These are phyloP conservation scores for Alsophila aescularia DNA, from an alignment of 2,888 invertebrate species.

Conservation along the genomic window DNA sequence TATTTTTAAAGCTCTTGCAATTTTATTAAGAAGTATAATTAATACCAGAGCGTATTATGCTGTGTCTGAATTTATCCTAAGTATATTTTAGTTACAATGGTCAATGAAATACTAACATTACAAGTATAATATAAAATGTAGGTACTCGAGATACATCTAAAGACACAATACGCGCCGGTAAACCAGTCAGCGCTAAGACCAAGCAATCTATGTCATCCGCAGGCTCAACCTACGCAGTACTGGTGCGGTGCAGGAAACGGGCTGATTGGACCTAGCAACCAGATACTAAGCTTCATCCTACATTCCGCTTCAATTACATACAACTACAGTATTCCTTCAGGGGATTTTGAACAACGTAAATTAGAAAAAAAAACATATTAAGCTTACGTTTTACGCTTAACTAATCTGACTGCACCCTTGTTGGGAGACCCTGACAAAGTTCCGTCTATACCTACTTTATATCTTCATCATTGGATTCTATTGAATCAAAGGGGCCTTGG, in stretches of 20 bases:
- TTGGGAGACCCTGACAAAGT: no score
- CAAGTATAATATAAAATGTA: no score
- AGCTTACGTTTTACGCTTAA: no score
- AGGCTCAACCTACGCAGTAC: constrained; percentile 31
- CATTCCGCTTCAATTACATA: constrained; percentile 15
- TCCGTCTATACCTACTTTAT: neutral
- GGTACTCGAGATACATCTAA: neutral
- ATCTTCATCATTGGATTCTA: neutral
- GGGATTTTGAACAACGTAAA: neutral
- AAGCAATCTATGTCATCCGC: constrained; percentile 18
- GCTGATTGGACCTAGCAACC: constrained; percentile 32
- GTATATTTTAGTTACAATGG: no score
- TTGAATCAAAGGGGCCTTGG: neutral
- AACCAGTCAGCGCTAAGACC: constrained; percentile 5
- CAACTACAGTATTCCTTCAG: neutral
- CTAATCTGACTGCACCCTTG: no score
- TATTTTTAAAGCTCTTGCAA: no score
- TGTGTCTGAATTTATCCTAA: no score
- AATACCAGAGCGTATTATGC: no score
- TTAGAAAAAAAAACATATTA: no score
- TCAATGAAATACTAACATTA: no score
- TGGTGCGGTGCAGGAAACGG: constrained; percentile 28
- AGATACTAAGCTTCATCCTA: constrained; percentile 18
- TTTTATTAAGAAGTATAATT: no score
- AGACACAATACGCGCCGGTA: constrained; percentile 1